Conservation (phyloP, 2,113 vertebrate species). For the Tachuris rubrigastra region DNA sequence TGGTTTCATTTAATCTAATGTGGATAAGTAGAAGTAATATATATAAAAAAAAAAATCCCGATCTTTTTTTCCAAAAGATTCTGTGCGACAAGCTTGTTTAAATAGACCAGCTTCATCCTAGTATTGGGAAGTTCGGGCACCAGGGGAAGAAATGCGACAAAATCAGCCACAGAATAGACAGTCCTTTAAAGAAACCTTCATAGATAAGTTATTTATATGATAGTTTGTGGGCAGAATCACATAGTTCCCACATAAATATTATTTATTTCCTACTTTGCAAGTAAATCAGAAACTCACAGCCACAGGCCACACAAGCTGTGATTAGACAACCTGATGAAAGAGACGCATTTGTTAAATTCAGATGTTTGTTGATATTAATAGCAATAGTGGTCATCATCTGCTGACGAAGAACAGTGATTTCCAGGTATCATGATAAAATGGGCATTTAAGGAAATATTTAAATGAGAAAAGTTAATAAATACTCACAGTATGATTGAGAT, state of each 20-base stretch:
- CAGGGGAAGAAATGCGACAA: neutral
- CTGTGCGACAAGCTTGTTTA: neutral
- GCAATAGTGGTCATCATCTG: neutral
- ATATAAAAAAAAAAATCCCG: neutral
- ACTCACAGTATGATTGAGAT: neutral
- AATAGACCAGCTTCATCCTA: neutral
- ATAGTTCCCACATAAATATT: neutral
- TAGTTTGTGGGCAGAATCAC: neutral
- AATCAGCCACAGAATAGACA: neutral
- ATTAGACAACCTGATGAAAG: neutral
- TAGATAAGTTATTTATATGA: neutral
- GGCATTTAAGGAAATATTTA: neutral
- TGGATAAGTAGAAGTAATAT: neutral
- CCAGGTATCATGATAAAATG: neutral
- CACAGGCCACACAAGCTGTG: accelerated
- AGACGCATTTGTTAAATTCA: neutral
- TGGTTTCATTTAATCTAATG: neutral
- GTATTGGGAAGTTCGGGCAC: neutral
- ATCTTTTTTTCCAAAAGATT: neutral
- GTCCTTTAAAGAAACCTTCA: neutral
- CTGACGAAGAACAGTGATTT: neutral
- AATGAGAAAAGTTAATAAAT: neutral
- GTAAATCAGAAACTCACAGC: neutral
- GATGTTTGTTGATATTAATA: neutral
- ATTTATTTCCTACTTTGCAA: neutral